phyloP scores from a whole-genome alignment of 2,888 invertebrate species.

The Eueremaeus valkanovi region DNA sequence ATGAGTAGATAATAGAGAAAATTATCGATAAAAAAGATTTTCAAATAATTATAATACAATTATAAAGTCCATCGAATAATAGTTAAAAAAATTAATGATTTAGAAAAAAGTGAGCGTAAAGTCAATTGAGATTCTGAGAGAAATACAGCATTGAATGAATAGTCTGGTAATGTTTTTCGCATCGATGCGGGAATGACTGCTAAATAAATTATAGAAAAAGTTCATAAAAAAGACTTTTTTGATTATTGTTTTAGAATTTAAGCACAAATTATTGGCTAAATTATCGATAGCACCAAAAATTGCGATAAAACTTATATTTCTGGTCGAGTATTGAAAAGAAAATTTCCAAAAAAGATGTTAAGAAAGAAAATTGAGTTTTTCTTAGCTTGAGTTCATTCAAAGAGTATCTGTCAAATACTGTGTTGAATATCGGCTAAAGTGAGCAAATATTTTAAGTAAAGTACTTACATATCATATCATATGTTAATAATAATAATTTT shows the following conservation, averaged over 20 bases:
- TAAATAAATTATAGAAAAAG: too few species aligned
- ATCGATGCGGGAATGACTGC: too few species aligned
- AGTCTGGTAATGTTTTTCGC: not conserved
- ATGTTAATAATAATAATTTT: not conserved
- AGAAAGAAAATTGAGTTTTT: not conserved
- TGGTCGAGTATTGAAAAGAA: not conserved
- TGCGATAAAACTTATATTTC: not conserved
- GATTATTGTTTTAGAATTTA: too few species aligned
- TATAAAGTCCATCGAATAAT: too few species aligned
- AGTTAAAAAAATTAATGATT: too few species aligned
- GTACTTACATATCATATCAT: not conserved
- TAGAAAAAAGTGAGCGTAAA: constrained; percentile 17
- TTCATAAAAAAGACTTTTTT: not conserved
- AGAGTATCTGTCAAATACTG: too few species aligned
- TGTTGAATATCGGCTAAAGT: not conserved
- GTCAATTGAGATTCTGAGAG: not conserved
- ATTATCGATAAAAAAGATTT: too few species aligned
- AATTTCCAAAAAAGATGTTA: not conserved
- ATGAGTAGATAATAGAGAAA: constrained; percentile 18
- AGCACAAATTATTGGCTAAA: too few species aligned
- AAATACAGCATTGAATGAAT: too few species aligned
- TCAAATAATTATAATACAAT: too few species aligned
- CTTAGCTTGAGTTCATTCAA: not conserved
- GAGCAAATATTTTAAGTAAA: constrained; percentile 10
- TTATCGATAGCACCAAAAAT: not conserved